Evolutionary conservation across 2,113 vertebrate species (phyloP), one percentile per base, ranked within the genome.

Genomic region (Toxostoma redivivum): DNA sequence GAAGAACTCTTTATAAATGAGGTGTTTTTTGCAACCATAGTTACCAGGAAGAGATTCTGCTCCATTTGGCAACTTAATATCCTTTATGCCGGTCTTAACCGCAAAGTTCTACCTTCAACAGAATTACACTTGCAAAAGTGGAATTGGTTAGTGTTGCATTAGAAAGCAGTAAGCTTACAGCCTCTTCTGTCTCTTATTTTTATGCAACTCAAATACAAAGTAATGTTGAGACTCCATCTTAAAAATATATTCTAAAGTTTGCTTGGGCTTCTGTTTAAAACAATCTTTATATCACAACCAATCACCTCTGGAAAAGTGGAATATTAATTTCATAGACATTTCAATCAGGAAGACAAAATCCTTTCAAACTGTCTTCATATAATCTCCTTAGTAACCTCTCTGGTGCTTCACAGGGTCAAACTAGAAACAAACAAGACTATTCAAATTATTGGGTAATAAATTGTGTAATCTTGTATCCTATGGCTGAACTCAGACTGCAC

Each of bases 21-120:
- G 13, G 7, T 4, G 0, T 5, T 30, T 47, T 57, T 38, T 65
- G 19, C 62, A 44, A 37, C 11, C 1, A 0, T 48, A 48, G 27
- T 66, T 79, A 12, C 27, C 4, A 20, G 10, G 44, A 83, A 27
- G 22, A 42, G 42, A 62, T 54, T 42, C 35, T 14, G 20, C 47
- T 83, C 16, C 30, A 38, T 40, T 17, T 77, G 57, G 64, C 50
- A 70, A 64, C 44, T 51, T 64, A 57, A 51, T 77, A 40, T 11
- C 10, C 30, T 57, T 62, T 44, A 8, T 69, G 31, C 28, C 25
- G 50, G 22, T 21, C 20, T 35, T 56, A 48, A 81, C 23, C 13
- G 30, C 28, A 2, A 69, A 61, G 31, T 62, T 31, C 9, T 56
- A 40, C 17, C 9, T 50, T 81, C 35, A 37, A 42, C 21, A 28